A percentile compares a stretch with the other conserved stretches of the same genome.
These are phyloP conservation scores for Syngnathoides biaculeatus DNA, from an alignment of 2,113 vertebrate species.

Conservation along the genomic window DNA sequence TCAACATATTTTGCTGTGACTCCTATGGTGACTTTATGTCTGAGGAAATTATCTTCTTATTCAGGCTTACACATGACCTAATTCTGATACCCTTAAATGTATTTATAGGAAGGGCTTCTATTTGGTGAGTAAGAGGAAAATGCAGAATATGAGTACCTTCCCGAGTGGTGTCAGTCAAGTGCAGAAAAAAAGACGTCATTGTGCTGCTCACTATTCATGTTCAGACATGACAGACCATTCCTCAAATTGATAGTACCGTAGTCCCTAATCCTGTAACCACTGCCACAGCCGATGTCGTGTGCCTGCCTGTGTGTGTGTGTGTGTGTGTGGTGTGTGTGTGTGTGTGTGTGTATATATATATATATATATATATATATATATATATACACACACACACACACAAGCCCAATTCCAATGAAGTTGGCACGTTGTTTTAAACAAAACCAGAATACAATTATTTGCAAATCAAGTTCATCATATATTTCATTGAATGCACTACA, in stretches of 20 bases:
- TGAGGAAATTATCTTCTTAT: neutral
- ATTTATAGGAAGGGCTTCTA: neutral
- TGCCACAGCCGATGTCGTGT: conserved; percentile 14
- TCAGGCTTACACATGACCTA: neutral
- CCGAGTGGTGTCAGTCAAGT: conserved; percentile 3
- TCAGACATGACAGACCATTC: conserved; percentile 62
- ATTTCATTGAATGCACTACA: too few species aligned
- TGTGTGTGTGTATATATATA: too few species aligned
- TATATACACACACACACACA: too few species aligned
- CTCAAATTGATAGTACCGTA: conserved; percentile 47
- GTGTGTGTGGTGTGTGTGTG: too few species aligned
- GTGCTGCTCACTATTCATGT: conserved; percentile 50
- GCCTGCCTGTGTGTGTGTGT: conserved; percentile 3
- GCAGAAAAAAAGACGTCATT: conserved; percentile 21
- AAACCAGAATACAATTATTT: too few species aligned
- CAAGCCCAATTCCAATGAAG: too few species aligned
- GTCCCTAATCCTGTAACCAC: conserved; percentile 24
- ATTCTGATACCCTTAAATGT: neutral
- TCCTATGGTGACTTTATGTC: neutral
- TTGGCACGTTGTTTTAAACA: too few species aligned
- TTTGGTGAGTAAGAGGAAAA: neutral
- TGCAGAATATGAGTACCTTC: conserved; percentile 18
- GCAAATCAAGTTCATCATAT: too few species aligned
- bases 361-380: too few species aligned
- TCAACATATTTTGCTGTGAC: neutral